Percentiles rank a stretch among this genome's conserved stretches.
phyloP scores from a whole-genome alignment of 1,140 invertebrate species.

The Drosophila athabasca region DNA sequence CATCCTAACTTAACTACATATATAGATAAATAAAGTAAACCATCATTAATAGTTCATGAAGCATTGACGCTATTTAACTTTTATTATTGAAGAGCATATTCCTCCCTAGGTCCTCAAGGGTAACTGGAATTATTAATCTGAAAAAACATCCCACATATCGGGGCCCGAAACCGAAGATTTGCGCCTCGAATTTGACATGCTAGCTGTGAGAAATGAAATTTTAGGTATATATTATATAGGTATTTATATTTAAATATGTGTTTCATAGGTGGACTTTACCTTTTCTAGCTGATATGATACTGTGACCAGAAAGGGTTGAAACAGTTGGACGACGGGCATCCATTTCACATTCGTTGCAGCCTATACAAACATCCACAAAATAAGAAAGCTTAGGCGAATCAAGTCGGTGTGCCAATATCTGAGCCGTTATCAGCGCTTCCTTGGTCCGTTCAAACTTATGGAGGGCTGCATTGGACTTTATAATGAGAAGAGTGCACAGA shows the following conservation, averaged over 20 bases:
- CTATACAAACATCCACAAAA: slow-evolving; percentile 50
- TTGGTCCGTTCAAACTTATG: slow-evolving; percentile 63
- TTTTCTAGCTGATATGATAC: background rate
- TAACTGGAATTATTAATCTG: no score
- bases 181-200: no score
- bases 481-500: slow-evolving; percentile 57
- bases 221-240: no score
- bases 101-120: no score
- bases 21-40: background rate
- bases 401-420: slow-evolving; percentile 12
- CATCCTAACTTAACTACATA: slow-evolving; percentile 21
- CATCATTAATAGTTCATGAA: background rate
- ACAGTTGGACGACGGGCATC: no score
- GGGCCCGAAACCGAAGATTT: no score
- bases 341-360: slow-evolving; percentile 41
- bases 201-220: no score
- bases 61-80: no score
- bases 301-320: background rate
- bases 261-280: no score
- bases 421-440: slow-evolving; percentile 31
- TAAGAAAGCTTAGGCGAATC: slow-evolving; percentile 1
- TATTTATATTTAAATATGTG: no score
- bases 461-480: slow-evolving; percentile 63
- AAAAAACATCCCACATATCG: no score
- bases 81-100: no score